These are phyloP conservation scores for Trichopria drosophilae DNA, from an alignment of 2,888 invertebrate genomes.

Conservation along the genomic window DNA sequence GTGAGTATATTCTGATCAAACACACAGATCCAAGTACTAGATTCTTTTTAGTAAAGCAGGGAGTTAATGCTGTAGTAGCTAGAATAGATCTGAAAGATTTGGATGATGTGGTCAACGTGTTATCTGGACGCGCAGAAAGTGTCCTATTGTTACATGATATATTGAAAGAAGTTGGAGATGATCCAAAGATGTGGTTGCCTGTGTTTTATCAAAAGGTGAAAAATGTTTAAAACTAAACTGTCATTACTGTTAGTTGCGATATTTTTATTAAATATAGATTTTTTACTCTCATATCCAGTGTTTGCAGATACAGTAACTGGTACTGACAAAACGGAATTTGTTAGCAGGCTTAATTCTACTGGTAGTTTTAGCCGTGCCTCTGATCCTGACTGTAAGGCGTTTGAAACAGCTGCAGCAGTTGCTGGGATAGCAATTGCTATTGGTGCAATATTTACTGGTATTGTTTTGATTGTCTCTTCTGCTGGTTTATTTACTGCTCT, in stretches of 20 bases:
- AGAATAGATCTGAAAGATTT: slow-evolving; percentile 17
- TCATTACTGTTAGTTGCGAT: slow-evolving; percentile 26
- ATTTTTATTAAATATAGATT: slow-evolving; percentile 26
- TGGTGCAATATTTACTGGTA: slow-evolving; percentile 25
- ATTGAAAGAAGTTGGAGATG: slow-evolving; percentile 22
- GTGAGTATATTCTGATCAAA: slow-evolving; percentile 16
- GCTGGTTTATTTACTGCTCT: slow-evolving; percentile 27
- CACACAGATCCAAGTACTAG: slow-evolving; percentile 17
- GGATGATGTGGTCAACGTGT: slow-evolving; percentile 21
- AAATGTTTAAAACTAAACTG: slow-evolving; percentile 25
- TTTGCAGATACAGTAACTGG: slow-evolving; percentile 26
- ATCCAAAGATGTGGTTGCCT: slow-evolving; percentile 25
- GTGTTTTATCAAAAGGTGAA: slow-evolving; percentile 26
- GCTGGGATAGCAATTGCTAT: slow-evolving; percentile 27
- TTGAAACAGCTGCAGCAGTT: slow-evolving; percentile 25
- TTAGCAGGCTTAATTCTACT: slow-evolving; percentile 26
- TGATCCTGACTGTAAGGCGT: slow-evolving; percentile 24
- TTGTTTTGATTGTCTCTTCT: slow-evolving; percentile 24
- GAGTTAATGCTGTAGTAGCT: slow-evolving; percentile 19
- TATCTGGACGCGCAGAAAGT: slow-evolving; percentile 25
- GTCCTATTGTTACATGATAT: slow-evolving; percentile 24
- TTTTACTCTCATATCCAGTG: slow-evolving; percentile 27
- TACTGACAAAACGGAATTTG: slow-evolving; percentile 26
- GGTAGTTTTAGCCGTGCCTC: slow-evolving; percentile 22
- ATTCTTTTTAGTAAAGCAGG: slow-evolving; percentile 18